phyloP scores from a whole-genome alignment of 2,888 invertebrate species.

The Enchytraeus crypticus region DNA sequence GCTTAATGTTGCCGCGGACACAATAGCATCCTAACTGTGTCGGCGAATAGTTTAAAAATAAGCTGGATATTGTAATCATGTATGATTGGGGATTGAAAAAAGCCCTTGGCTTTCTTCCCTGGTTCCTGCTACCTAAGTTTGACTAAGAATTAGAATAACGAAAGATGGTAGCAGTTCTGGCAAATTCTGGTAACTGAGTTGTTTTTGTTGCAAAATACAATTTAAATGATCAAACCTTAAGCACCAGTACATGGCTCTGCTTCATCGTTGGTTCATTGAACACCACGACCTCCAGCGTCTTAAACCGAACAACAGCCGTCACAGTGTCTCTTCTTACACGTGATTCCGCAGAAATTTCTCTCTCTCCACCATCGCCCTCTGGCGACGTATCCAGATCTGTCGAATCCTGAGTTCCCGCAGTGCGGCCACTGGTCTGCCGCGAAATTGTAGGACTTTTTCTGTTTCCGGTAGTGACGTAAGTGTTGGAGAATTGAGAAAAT shows the following conservation, averaged over 20 bases:
- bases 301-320: slow-evolving; percentile 60
- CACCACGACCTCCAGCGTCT: slow-evolving; percentile 69
- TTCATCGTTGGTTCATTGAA: slow-evolving; percentile 54
- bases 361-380: slow-evolving; percentile 3
- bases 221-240: slow-evolving; percentile 50
- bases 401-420: too few species aligned
- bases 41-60: too few species aligned
- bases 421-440: not conserved
- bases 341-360: slow-evolving; percentile 31
- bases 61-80: too few species aligned
- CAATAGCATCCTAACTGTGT: too few species aligned
- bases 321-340: slow-evolving; percentile 33
- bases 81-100: too few species aligned
- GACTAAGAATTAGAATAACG: too few species aligned
- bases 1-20: too few species aligned
- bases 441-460: slow-evolving; percentile 7
- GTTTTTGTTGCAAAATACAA: too few species aligned
- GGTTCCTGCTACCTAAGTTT: too few species aligned
- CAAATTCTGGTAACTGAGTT: too few species aligned
- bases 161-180: too few species aligned
- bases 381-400: slow-evolving; percentile 54
- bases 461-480: slow-evolving; percentile 50
- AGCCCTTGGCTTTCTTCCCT: too few species aligned
- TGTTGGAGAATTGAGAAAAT: slow-evolving; percentile 35
- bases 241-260: slow-evolving; percentile 58